phyloP scores from a whole-genome alignment of 1,140 invertebrate genomes.

The Meloidogyne floridensis region DNA sequence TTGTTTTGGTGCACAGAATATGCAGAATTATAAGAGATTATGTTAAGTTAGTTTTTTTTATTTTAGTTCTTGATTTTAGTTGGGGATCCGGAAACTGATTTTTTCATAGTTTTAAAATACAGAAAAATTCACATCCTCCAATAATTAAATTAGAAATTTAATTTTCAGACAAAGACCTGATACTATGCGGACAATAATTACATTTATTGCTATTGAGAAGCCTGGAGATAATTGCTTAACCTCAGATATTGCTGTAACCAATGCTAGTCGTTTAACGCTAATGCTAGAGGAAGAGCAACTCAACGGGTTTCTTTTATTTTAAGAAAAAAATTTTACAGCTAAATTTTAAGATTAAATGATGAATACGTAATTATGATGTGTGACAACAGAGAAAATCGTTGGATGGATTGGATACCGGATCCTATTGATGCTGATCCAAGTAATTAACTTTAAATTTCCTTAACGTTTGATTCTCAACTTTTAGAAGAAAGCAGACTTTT shows the following conservation, averaged over 20 bases:
- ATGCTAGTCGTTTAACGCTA: constrained; percentile 31
- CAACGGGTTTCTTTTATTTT: constrained; percentile 16
- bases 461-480: background rate
- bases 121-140: too few relatives aligned
- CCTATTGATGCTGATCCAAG: constrained; percentile 58
- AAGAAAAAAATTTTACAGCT: background rate
- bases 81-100: too few relatives aligned
- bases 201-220: constrained; percentile 60
- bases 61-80: too few relatives aligned
- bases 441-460: constrained; percentile 4
- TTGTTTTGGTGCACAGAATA: constrained; percentile 88
- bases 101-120: background rate
- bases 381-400: constrained; percentile 48
- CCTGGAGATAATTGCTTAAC: constrained; percentile 38
- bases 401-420: constrained; percentile 57
- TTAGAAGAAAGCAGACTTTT: constrained; percentile 66
- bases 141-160: background rate
- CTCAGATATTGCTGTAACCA: constrained; percentile 29
- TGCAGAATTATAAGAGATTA: constrained; percentile 84
- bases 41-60: constrained; percentile 66
- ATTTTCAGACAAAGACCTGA: constrained; percentile 55
- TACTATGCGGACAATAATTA: constrained; percentile 62
- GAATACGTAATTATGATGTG: constrained; percentile 57
- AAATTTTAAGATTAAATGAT: constrained; percentile 52
- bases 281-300: constrained; percentile 37